Base-by-base conservation (phyloP, 2,113 vertebrate genomes). In the Colistium nudipinnis region DNA sequence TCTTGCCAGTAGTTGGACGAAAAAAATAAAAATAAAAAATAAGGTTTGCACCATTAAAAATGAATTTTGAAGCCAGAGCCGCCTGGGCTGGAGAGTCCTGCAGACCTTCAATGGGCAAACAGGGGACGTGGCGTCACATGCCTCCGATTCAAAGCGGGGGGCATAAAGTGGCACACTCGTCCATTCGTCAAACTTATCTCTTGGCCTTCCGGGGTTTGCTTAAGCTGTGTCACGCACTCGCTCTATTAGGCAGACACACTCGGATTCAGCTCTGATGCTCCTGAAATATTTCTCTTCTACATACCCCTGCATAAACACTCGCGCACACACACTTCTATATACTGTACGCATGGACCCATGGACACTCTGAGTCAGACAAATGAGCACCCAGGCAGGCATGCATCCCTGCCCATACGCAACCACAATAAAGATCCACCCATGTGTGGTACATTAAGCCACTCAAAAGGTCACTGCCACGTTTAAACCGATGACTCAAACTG, bases 131-230 rank as follows among this genome's bases (percentile, higher is more conserved):
- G 48, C 22, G 68, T 74, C 52, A 60, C 69, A 75, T 47, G 30
- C 62, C 35, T 28, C 44, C 53, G 60, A 81, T 68, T 76, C 45
- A 39, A 66, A 11, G 27, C 13, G 30, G 38, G 70, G 57, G 4
- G 59, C 30, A 56, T n/a, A 24, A 60, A 62, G 30, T 51, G 68
- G 45, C 55, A 17, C 28, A 30, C 17, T n/a, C n/a, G 13, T 24
- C 63, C 12, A 70, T 82, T 66, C 55, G 31, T 82, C 76, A 66
- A 65, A 70, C 35, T 69, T 52, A 67, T 81, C 68, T 22, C 13
- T 31, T 62, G 62, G 44, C 79, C 55, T 65, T 75, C 72, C 61
- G 72, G 30, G 39, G 63, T 30, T 73, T 39, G 2, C 39, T 31
- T 36, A 24, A 59, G 36, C 63, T 51, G 44, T 54, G 38, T 61